A percentile compares a stretch with the other conserved stretches of the same genome.
These are phyloP conservation scores for Pollenia griseotomentosa DNA, from an alignment of 2,888 invertebrate genomes.

Conservation along the genomic window DNA sequence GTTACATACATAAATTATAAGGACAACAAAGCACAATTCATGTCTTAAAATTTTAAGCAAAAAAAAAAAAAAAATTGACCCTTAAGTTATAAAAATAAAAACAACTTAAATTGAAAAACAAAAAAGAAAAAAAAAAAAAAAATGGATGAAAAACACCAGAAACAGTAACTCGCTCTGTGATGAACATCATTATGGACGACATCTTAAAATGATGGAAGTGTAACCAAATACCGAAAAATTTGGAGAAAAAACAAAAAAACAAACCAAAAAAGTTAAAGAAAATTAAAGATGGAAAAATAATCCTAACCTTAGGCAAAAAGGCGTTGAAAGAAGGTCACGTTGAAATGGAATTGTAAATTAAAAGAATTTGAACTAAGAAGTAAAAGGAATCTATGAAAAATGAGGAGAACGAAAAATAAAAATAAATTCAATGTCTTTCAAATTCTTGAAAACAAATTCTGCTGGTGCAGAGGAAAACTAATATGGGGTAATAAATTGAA, in stretches of 20 bases:
- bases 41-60: constrained; percentile 57
- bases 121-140: not conserved
- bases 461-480: too few relatives aligned
- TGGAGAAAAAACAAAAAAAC: not conserved
- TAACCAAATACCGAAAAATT: not conserved
- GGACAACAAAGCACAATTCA: not conserved
- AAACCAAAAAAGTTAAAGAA: not conserved
- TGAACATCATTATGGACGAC: constrained; percentile 16
- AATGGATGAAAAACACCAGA: constrained; percentile 12
- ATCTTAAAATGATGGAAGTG: constrained; percentile 26
- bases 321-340: constrained; percentile 11
- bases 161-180: constrained; percentile 10
- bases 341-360: constrained; percentile 9
- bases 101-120: constrained; percentile 23
- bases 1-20: constrained; percentile 21
- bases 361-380: not conserved
- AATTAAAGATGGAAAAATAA: not conserved
- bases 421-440: too few relatives aligned
- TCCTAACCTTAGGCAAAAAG: constrained; percentile 33
- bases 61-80: constrained; percentile 50
- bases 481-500: too few relatives aligned
- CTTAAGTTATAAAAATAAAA: constrained; percentile 32
- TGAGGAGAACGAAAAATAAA: too few relatives aligned
- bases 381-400: not conserved
- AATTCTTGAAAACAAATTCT: too few relatives aligned